Evolutionary conservation across 2,113 vertebrate genomes (phyloP).

Genomic region (Eonycteris spelaea): DNA sequence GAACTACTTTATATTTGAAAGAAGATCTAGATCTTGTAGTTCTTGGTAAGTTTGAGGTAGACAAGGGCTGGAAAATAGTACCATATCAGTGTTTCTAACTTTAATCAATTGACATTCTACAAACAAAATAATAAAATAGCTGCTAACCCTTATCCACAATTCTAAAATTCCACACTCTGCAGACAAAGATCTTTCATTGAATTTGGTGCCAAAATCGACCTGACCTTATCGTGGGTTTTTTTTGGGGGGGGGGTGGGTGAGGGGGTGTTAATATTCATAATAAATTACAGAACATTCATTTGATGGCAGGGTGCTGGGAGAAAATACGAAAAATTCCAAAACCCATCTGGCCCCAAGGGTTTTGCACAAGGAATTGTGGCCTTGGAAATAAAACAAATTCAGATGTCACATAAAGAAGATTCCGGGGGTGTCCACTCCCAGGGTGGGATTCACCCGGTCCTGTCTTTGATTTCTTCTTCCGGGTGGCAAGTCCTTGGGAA

Average conservation of each 20-base stretch:
- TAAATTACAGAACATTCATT: background rate
- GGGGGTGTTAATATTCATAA: background rate
- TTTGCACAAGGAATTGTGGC: background rate
- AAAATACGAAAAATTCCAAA: background rate
- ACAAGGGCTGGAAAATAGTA: background rate
- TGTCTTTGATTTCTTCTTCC: background rate
- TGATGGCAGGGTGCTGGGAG: background rate
- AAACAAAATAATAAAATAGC: background rate
- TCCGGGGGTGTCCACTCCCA: background rate
- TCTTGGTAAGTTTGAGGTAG: background rate
- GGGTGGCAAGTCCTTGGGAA: background rate
- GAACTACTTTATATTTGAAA: background rate
- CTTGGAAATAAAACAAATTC: background rate
- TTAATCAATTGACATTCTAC: background rate
- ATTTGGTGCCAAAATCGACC: background rate
- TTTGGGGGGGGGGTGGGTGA: no score
- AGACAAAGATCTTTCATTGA: background rate
- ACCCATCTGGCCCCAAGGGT: background rate
- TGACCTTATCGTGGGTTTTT: background rate
- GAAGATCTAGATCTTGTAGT: background rate
- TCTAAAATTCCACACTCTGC: background rate
- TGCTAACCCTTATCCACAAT: background rate
- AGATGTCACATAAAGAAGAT: background rate
- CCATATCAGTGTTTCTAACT: background rate
- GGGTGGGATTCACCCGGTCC: background rate